Base-by-base conservation (phyloP, 2,797 vertebrate genomes). In the Chelmon rostratus region DNA sequence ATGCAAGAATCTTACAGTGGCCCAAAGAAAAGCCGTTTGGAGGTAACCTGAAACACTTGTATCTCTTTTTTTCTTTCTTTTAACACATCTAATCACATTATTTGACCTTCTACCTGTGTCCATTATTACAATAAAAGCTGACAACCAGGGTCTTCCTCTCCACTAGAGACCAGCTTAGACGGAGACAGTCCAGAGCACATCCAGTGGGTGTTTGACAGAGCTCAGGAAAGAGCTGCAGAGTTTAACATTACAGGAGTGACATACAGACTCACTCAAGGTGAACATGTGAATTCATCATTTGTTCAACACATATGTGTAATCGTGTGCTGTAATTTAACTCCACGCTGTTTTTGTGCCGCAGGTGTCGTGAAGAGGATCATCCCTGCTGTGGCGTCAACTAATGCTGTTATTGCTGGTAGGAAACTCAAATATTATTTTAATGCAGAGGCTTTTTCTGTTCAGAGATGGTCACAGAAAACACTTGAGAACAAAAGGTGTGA, bases 361-460 rank as follows among this genome's bases (percentile, higher is more conserved):
- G 98, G 98, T 23, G 98, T 99, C 44, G 96, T 99, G 78, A 99
- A 99, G 92, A 95, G 97, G 88, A 99, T 99, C 89, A 98, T 99
- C 93, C 98, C 98, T 65, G 98, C 98, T 68, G 98, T 99, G 84
- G 98, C 98, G 8, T 99, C 98, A 21, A 99, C 98, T 52, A 99
- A 99, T 83, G 98, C 98, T 77, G 97, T 99, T 70, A 98, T 99
- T 86, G 97, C 98, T 93, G 98, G 98, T 99, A 95, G 52, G 94
- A 62, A 82, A 67, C 6, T 44, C 7, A 10, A 0, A 12, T 3
- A 3, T 35, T n/a, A n/a, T 63, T 68, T 47, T 75, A 4, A 50
- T 16, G 16, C 9, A 16, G 16, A 16, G 21, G 37, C 8, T 44
- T 15, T n/a, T 49, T 37, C 25, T 23, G 0, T 33, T 56, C 10